These are phyloP conservation scores for Chloromyia formosa DNA, from an alignment of 2,888 invertebrate species.

Conservation along the genomic window DNA sequence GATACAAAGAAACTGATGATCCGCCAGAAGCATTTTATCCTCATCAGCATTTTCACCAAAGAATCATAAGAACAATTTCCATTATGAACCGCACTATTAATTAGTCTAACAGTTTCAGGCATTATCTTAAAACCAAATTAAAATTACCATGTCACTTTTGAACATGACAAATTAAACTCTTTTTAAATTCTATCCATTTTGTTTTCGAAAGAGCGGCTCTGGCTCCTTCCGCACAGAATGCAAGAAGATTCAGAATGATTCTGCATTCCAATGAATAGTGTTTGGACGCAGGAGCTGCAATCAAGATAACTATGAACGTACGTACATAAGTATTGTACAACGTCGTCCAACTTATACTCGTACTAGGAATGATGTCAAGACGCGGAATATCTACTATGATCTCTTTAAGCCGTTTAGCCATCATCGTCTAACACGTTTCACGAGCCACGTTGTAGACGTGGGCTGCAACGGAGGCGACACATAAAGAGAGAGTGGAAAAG, in stretches of 20 bases:
- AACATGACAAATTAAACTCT: constrained; percentile 14
- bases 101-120: not conserved
- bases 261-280: no score
- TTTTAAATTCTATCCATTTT: not conserved
- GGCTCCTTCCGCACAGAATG: not conserved
- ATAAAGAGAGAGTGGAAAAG: not conserved
- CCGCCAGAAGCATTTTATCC: no score
- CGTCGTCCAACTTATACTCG: no score
- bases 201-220: not conserved
- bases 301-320: not conserved
- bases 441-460: not conserved
- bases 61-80: no score
- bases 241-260: no score
- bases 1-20: no score
- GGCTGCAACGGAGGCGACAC: not conserved
- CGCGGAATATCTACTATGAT: not conserved
- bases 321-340: not conserved
- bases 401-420: not conserved
- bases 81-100: constrained; percentile 1
- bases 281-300: not conserved
- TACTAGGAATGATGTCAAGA: not conserved
- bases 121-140: constrained; percentile 1
- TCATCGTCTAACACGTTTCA: constrained; percentile 1
- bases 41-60: no score
- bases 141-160: constrained; percentile 6